These are phyloP conservation scores for Drosophila cognata DNA, from an alignment of 2,888 invertebrate species.

Conservation along the genomic window DNA sequence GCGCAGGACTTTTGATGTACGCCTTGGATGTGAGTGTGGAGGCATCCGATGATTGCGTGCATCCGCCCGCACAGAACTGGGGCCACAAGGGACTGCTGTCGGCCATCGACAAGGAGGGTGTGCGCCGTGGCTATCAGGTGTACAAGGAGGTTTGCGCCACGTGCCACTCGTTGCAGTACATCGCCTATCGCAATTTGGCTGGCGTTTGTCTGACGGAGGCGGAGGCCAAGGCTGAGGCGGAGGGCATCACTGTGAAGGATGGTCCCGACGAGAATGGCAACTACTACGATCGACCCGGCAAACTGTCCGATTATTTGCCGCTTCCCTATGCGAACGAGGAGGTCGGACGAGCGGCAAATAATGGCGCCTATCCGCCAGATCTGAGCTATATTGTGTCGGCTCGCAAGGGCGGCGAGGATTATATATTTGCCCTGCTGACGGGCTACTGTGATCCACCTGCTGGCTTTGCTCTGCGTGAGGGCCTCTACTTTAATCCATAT, in stretches of 20 bases:
- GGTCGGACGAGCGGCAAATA: slow-evolving; percentile 98
- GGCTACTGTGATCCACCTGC: slow-evolving; percentile 98
- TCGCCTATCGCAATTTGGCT: slow-evolving; percentile 96
- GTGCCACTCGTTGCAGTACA: slow-evolving; percentile 96
- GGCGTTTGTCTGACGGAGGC: slow-evolving; percentile 95
- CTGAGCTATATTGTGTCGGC: slow-evolving; percentile 94
- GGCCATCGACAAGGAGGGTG: slow-evolving; percentile 94
- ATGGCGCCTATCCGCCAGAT: slow-evolving; percentile 98
- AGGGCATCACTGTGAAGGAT: slow-evolving; percentile 90
- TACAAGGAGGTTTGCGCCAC: slow-evolving; percentile 99
- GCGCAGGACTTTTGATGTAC: slow-evolving; percentile 92
- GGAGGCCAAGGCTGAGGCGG: slow-evolving; percentile 98
- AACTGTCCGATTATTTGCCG: slow-evolving; percentile 95
- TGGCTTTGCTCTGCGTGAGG: slow-evolving; percentile 93
- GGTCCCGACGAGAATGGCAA: slow-evolving; percentile 95
- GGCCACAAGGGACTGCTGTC: slow-evolving; percentile 91
- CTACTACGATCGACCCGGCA: slow-evolving; percentile 96
- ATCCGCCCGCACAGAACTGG: slow-evolving; percentile 94
- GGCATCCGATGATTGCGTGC: slow-evolving; percentile 92
- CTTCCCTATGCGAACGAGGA: slow-evolving; percentile 98
- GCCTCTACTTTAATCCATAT: slow-evolving; percentile 98
- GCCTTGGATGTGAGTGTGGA: slow-evolving; percentile 94
- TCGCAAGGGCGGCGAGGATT: slow-evolving; percentile 97
- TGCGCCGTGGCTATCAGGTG: slow-evolving; percentile 96
- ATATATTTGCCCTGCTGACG: slow-evolving; percentile 96